Evolutionary conservation across 2,113 vertebrate genomes (phyloP).

Genomic region (Spea multiplicata): DNA sequence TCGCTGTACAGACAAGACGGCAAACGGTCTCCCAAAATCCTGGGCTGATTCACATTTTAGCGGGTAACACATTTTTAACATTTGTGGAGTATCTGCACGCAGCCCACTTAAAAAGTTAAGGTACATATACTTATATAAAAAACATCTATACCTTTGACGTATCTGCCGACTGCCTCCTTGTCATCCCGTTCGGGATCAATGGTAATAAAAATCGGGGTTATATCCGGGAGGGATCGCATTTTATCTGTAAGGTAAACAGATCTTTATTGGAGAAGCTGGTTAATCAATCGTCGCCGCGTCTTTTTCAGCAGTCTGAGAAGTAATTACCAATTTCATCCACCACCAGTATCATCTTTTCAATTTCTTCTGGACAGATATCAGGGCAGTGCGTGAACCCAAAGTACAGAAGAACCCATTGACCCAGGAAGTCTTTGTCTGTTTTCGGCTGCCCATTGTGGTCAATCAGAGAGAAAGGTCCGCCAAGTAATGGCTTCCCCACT

Average conservation of each 20-base stretch:
- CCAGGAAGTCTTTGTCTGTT: conserved; percentile 80
- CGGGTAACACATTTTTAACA: too few species aligned
- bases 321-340: conserved; percentile 86
- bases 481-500: conserved; percentile 82
- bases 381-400: conserved; percentile 98
- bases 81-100: too few species aligned
- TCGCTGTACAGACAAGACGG: background rate
- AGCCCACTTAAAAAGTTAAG: background rate
- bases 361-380: conserved; percentile 93
- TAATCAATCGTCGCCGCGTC: too few species aligned
- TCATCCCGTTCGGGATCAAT: conserved; percentile 91
- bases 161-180: conserved; percentile 78
- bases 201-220: conserved; percentile 91
- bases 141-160: conserved; percentile 80
- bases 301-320: background rate
- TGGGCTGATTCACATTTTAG: too few species aligned
- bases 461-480: conserved; percentile 86
- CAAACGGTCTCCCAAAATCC: background rate
- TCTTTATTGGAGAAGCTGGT: background rate
- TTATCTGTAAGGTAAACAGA: conserved; percentile 64
- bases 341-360: conserved; percentile 93
- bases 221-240: conserved; percentile 78
- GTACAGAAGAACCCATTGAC: conserved; percentile 92
- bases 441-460: conserved; percentile 77
- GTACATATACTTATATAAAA: background rate